These are phyloP conservation scores for Choristoneura rosaceana DNA, from an alignment of 2,888 invertebrate species.

Conservation along the genomic window DNA sequence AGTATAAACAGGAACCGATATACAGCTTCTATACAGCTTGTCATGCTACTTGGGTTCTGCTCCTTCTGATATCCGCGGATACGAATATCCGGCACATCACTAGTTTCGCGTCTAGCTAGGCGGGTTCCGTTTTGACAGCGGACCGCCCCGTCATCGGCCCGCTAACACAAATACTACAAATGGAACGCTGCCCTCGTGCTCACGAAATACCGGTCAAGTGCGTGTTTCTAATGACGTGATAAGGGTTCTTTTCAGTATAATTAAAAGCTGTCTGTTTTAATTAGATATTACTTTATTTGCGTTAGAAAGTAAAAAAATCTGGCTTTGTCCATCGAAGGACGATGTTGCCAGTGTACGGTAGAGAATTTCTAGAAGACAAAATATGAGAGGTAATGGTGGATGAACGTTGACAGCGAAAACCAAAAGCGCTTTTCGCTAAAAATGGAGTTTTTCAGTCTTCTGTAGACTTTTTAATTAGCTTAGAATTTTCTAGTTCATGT, in stretches of 20 bases:
- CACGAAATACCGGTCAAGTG: slow-evolving; percentile 35
- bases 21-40: too few relatives aligned
- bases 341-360: too few relatives aligned
- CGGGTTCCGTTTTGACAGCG: slow-evolving; percentile 47
- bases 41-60: too few relatives aligned
- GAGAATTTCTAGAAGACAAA: too few relatives aligned
- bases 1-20: too few relatives aligned
- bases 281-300: not conserved
- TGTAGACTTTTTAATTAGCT: too few relatives aligned
- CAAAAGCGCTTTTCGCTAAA: not conserved
- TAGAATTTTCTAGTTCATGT: too few relatives aligned
- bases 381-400: too few relatives aligned
- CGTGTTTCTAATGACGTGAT: slow-evolving; percentile 15
- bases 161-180: slow-evolving; percentile 54
- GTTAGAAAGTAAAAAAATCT: not conserved
- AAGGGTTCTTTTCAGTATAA: slow-evolving; percentile 5
- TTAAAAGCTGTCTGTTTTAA: not conserved
- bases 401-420: too few relatives aligned
- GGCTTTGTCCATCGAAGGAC: too few relatives aligned
- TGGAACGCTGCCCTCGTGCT: slow-evolving; percentile 51
- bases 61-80: too few relatives aligned
- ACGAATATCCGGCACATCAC: too few relatives aligned
- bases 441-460: not conserved
- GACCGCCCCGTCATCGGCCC: slow-evolving; percentile 45
- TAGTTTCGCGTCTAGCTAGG: slow-evolving; percentile 11